Conservation (phyloP, 2,797 vertebrate genomes). For the Arctocebus calabarensis region DNA sequence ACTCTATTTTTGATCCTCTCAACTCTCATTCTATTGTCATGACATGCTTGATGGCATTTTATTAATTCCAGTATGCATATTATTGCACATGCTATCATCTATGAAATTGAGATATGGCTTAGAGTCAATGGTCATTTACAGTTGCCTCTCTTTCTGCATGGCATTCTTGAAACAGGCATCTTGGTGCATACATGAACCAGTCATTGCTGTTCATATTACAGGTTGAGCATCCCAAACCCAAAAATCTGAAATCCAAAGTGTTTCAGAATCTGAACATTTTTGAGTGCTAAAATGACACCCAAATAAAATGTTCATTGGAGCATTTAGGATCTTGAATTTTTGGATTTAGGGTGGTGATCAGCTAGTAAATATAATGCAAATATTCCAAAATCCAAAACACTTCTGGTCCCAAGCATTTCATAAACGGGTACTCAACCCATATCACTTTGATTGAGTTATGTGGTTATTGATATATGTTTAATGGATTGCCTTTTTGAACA, state of each 20-base stretch:
- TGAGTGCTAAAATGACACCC: too few relatives aligned
- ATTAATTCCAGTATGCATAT: background rate
- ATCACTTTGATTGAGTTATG: background rate
- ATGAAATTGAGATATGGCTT: background rate
- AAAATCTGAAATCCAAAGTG: background rate
- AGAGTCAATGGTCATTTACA: background rate
- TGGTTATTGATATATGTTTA: background rate
- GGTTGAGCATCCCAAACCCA: background rate
- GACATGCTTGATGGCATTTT: background rate
- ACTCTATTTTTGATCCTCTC: background rate
- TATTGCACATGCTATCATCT: background rate
- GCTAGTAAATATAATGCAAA: background rate
- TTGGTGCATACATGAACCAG: background rate
- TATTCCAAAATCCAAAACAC: background rate
- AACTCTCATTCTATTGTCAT: background rate
- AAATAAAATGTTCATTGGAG: background rate
- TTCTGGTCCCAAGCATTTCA: background rate
- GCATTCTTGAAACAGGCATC: too few relatives aligned
- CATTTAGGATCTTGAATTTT: background rate
- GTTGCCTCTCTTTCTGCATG: too few relatives aligned
- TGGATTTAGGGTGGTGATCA: background rate
- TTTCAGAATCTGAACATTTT: background rate
- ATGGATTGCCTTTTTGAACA: background rate
- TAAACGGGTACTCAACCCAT: background rate
- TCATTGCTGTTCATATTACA: background rate